Evolutionary conservation across 64 coral and sea anemone species (phyloP).

Genomic region (Montipora capricornis): DNA sequence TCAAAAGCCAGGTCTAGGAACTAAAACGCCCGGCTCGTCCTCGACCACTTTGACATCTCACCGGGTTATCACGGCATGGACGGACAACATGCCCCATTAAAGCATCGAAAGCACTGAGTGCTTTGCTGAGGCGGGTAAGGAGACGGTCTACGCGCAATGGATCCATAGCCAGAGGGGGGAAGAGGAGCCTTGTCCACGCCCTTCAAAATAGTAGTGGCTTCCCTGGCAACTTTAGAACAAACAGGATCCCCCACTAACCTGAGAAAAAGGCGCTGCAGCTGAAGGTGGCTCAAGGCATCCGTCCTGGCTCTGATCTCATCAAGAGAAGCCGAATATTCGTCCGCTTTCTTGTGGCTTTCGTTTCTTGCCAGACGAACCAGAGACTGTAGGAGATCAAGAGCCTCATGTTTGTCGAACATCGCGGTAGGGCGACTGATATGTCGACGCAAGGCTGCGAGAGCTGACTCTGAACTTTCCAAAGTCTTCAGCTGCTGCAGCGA

Average conservation of each 20-base stretch:
- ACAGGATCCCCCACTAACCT: too few species aligned
- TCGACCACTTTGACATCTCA: background rate
- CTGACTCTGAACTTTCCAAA: background rate
- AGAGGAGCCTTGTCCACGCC: too few species aligned
- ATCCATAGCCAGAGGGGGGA: too few species aligned
- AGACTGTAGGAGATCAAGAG: background rate
- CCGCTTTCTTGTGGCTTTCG: background rate
- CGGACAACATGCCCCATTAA: background rate
- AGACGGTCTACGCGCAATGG: too few species aligned
- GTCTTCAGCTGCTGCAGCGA: background rate
- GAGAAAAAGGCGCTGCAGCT: background rate
- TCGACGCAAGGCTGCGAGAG: background rate
- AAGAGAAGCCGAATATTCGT: background rate
- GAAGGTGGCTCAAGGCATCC: background rate
- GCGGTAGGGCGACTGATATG: background rate
- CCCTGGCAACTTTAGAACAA: too few species aligned
- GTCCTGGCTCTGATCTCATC: background rate
- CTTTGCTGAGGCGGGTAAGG: too few species aligned
- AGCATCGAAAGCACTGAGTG: too few species aligned
- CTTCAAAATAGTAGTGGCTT: too few species aligned
- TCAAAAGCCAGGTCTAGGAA: background rate
- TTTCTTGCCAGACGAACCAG: background rate
- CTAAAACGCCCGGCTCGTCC: conserved; percentile 13
- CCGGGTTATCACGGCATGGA: background rate
- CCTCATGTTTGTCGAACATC: background rate